phyloP scores from a whole-genome alignment of 30 jellyfish, hydroid and myxozoan species.

The Aurelia sp. region DNA sequence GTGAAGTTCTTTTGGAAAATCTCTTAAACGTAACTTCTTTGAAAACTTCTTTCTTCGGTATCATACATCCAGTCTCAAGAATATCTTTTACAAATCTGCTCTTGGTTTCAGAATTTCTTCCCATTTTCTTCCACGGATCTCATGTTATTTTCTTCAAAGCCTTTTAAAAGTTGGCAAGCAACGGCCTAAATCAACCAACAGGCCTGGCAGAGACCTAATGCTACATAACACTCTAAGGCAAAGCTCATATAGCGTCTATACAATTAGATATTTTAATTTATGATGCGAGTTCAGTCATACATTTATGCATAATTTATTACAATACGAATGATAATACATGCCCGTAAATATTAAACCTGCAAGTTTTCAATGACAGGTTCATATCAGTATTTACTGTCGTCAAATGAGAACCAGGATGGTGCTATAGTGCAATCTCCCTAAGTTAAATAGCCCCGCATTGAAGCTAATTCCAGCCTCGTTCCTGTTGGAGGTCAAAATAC shows the following conservation, averaged over 20 bases:
- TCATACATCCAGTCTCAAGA: not conserved
- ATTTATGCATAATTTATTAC: not conserved
- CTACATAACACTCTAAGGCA: too few species aligned
- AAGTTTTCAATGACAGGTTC: not conserved
- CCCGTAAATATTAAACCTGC: not conserved
- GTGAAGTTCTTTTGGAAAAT: too few species aligned
- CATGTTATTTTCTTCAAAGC: too few species aligned
- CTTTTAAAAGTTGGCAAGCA: not conserved
- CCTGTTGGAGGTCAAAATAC: too few species aligned
- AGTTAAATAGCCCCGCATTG: too few species aligned
- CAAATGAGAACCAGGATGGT: too few species aligned
- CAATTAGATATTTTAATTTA: not conserved
- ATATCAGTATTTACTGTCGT: too few species aligned
- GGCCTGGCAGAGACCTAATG: not conserved
- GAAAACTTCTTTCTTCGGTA: not conserved
- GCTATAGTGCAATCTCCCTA: too few species aligned
- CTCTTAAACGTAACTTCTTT: not conserved
- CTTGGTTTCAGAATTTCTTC: not conserved
- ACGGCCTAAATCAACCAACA: not conserved
- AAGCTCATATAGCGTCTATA: conserved; percentile 16
- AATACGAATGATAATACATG: not conserved
- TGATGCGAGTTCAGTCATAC: conserved; percentile 1
- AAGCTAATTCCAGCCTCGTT: too few species aligned
- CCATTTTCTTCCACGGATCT: not conserved
- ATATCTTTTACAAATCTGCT: not conserved